Conservation (phyloP, 2,113 vertebrate species). For the Leiothrix lutea region DNA sequence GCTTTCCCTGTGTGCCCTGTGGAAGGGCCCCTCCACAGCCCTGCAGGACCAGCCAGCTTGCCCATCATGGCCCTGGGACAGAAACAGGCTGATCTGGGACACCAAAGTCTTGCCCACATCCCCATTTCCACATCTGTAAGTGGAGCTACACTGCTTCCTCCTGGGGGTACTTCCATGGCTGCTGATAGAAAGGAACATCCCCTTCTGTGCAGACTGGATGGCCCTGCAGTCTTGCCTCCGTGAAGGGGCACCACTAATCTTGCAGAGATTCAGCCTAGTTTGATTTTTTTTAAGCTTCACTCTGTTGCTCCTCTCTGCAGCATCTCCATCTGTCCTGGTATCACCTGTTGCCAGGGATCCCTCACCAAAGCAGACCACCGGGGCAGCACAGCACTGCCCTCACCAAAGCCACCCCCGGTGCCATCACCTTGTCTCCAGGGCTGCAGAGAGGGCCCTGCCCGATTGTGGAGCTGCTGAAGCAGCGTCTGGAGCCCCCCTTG, state of each 20-base stretch:
- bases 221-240: not conserved
- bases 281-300: not conserved
- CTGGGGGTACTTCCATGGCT: not conserved
- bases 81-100: not conserved
- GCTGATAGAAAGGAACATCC: not conserved
- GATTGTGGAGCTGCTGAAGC: not conserved
- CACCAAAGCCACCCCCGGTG: not conserved
- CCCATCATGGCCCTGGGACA: not conserved
- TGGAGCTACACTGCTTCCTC: not conserved
- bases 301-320: not conserved
- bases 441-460: not conserved
- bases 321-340: not conserved
- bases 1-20: not conserved
- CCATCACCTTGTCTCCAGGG: not conserved
- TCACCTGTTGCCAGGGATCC: not conserved
- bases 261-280: not conserved
- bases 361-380: accelerated
- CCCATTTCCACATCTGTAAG: accelerated
- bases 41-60: not conserved
- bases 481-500: not conserved
- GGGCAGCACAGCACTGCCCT: accelerated
- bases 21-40: not conserved
- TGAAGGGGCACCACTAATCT: accelerated
- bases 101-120: accelerated
- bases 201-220: not conserved